phyloP scores from a whole-genome alignment of 2,797 vertebrate genomes.

The Synaphobranchus kaupii region DNA sequence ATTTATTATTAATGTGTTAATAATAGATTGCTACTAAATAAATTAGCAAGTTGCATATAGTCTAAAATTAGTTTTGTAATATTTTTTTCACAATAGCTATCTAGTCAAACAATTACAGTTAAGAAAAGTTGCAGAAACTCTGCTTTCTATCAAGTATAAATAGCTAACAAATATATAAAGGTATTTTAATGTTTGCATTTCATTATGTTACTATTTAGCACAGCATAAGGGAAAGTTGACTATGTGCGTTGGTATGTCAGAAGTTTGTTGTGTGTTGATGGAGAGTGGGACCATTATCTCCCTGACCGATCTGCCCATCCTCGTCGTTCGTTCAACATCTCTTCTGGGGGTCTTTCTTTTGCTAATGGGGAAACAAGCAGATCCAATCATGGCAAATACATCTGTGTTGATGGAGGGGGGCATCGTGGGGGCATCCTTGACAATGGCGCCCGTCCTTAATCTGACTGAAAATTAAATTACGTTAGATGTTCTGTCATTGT shows the following conservation, averaged over 20 bases:
- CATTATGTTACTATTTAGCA: not conserved
- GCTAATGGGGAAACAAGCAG: conserved; percentile 60
- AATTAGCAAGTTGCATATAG: too few relatives aligned
- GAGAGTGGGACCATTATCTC: conserved; percentile 52
- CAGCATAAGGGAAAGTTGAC: not conserved
- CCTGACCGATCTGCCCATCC: conserved; percentile 58
- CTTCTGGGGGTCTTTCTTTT: conserved; percentile 65
- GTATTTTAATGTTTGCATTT: not conserved
- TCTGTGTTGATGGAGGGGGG: conserved; percentile 45
- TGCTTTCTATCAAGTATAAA: too few relatives aligned
- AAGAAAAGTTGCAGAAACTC: too few relatives aligned
- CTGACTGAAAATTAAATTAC: conserved; percentile 66
- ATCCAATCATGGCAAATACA: conserved; percentile 50
- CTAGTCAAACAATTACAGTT: too few relatives aligned
- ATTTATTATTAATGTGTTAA: too few relatives aligned
- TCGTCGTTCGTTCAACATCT: conserved; percentile 57
- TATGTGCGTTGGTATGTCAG: not conserved
- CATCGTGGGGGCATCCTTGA: conserved; percentile 36
- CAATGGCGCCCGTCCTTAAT: conserved; percentile 62
- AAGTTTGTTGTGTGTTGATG: not conserved
- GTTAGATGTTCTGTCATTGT: conserved; percentile 61
- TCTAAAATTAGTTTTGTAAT: too few relatives aligned
- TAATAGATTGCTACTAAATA: too few relatives aligned
- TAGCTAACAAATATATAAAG: too few relatives aligned
- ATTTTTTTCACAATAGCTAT: too few relatives aligned